Conservation (phyloP, 2,797 vertebrate species). For the Caiman crocodilus region DNA sequence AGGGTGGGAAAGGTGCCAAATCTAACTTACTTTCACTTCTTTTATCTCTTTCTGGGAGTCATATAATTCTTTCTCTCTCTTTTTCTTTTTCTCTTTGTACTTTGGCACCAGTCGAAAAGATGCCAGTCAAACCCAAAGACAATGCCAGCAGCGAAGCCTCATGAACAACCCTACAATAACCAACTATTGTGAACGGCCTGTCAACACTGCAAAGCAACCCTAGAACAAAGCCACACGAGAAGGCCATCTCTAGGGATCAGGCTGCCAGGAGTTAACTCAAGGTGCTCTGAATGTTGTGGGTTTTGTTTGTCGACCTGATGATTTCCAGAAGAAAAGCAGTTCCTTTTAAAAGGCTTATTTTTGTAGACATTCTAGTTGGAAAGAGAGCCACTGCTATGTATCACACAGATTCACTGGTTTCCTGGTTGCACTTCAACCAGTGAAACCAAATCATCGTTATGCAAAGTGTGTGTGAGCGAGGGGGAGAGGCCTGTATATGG, state of each 20-base stretch:
- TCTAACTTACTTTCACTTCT: neutral
- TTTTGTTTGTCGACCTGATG: neutral
- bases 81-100: neutral
- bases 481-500: too few species aligned
- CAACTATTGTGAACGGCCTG: neutral
- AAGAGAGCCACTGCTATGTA: neutral
- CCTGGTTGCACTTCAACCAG: neutral
- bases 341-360: neutral
- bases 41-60: neutral
- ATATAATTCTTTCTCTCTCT: neutral
- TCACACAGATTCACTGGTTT: accelerated
- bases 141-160: neutral
- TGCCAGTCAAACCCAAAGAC: neutral
- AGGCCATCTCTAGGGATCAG: neutral
- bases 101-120: neutral
- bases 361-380: neutral
- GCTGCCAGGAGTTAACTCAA: neutral
- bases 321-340: neutral
- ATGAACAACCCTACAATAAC: neutral
- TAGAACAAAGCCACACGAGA: neutral
- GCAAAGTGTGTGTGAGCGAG: too few species aligned
- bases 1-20: neutral
- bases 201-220: neutral
- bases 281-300: neutral
- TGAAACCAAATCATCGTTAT: neutral